Percentiles rank a stretch among this genome's conserved stretches.
phyloP scores from a whole-genome alignment of 2,797 vertebrate species.

The Nothura maculosa region DNA sequence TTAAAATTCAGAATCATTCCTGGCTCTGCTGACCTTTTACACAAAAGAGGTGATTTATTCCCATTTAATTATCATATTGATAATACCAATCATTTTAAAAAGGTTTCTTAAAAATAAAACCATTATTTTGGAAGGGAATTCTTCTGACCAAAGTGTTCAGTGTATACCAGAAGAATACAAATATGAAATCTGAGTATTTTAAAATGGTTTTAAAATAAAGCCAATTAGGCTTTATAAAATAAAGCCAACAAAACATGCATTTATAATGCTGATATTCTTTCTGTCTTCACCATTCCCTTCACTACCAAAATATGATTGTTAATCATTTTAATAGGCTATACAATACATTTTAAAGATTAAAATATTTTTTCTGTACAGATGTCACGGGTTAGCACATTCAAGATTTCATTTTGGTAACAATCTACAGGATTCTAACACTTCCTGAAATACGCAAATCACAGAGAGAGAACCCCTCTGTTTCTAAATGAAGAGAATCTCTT shows the following conservation, averaged over 20 bases:
- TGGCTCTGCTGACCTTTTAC: background rate
- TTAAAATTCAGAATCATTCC: background rate
- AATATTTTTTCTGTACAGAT: background rate
- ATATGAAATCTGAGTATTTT: background rate
- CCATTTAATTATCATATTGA: background rate
- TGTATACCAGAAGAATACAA: background rate
- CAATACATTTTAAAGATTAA: background rate
- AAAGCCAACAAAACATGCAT: background rate
- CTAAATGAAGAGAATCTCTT: background rate
- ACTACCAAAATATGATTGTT: background rate
- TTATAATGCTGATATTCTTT: background rate
- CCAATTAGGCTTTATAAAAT: too few relatives aligned
- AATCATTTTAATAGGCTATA: background rate
- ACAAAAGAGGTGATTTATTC: background rate
- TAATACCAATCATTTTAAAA: background rate
- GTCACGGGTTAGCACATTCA: background rate
- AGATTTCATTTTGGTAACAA: background rate
- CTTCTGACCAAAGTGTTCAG: background rate
- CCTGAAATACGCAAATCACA: background rate
- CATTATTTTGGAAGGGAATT: background rate
- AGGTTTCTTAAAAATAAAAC: background rate
- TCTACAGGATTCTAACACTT: background rate
- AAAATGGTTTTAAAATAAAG: conserved; percentile 29
- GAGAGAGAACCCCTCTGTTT: background rate
- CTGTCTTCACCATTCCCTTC: background rate